These are phyloP conservation scores for Myiotriccus ornatus DNA, from an alignment of 2,797 vertebrate genomes.

Conservation along the genomic window DNA sequence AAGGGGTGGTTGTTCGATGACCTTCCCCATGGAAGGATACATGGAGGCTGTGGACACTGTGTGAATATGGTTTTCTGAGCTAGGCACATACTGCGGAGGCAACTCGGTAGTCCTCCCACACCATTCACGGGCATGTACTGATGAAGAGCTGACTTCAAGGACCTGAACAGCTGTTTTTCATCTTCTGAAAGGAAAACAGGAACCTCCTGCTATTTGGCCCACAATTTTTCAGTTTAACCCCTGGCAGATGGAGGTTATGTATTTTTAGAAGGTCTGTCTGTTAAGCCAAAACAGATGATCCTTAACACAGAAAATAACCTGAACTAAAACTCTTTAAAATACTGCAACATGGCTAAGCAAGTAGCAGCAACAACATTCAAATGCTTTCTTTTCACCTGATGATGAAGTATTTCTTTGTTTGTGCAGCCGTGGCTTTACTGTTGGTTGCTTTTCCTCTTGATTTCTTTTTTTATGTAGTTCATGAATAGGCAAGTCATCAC, in stretches of 20 bases:
- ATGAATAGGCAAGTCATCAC: not conserved
- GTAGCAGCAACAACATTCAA: not conserved
- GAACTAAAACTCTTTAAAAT: not conserved
- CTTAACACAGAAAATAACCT: not conserved
- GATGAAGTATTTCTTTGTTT: constrained; percentile 24
- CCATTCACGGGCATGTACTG: not conserved
- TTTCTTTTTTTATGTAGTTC: not conserved
- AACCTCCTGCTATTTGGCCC: not conserved
- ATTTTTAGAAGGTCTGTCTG: not conserved
- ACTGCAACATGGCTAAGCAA: not conserved
- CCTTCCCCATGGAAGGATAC: not conserved
- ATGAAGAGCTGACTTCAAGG: not conserved
- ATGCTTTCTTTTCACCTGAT: constrained; percentile 52
- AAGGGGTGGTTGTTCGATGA: not conserved
- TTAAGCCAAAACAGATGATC: not conserved
- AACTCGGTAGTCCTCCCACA: not conserved
- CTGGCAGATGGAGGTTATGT: not conserved
- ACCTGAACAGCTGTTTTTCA: not conserved
- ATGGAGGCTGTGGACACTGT: not conserved
- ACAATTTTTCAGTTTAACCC: not conserved
- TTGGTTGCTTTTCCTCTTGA: constrained; percentile 51
- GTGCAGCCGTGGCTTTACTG: constrained; percentile 61
- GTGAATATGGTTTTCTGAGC: not conserved
- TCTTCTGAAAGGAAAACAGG: not conserved
- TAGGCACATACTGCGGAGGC: not conserved